Evolutionary conservation across 2,797 vertebrate species (phyloP).

Genomic region (Onychomys torridus): DNA sequence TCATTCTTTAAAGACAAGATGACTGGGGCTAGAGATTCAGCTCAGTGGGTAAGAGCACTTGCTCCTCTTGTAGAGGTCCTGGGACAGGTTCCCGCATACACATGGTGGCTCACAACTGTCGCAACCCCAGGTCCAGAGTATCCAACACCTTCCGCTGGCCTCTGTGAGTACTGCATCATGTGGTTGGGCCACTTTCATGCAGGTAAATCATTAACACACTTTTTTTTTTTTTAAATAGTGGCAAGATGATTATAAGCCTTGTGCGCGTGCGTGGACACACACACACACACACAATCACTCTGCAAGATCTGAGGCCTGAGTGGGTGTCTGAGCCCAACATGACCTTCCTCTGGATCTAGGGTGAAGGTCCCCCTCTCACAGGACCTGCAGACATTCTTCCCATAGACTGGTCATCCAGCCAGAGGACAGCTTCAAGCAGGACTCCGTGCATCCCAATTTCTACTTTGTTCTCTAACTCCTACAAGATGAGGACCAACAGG

Average conservation of each 20-base stretch:
- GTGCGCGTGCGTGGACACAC: no score
- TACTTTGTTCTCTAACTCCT: neutral
- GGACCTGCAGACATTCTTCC: neutral
- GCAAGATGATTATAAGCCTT: neutral
- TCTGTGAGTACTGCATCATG: neutral
- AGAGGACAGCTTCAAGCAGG: no score
- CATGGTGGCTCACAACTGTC: neutral
- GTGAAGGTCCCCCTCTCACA: neutral
- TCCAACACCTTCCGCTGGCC: neutral
- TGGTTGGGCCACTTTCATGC: neutral
- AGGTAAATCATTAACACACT: neutral
- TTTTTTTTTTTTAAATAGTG: neutral
- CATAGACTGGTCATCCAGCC: no score
- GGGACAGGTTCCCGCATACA: neutral
- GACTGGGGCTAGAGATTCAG: neutral
- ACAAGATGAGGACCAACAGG: accelerated
- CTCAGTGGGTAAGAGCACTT: neutral
- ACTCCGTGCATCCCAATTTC: neutral
- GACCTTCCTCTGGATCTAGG: neutral
- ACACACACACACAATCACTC: no score
- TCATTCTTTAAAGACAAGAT: neutral
- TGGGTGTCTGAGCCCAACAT: no score
- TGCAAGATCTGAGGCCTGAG: neutral
- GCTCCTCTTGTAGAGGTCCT: neutral
- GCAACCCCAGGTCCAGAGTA: neutral